These are phyloP conservation scores for Cherax quadricarinatus DNA, from an alignment of 1,140 invertebrate genomes.

Conservation along the genomic window DNA sequence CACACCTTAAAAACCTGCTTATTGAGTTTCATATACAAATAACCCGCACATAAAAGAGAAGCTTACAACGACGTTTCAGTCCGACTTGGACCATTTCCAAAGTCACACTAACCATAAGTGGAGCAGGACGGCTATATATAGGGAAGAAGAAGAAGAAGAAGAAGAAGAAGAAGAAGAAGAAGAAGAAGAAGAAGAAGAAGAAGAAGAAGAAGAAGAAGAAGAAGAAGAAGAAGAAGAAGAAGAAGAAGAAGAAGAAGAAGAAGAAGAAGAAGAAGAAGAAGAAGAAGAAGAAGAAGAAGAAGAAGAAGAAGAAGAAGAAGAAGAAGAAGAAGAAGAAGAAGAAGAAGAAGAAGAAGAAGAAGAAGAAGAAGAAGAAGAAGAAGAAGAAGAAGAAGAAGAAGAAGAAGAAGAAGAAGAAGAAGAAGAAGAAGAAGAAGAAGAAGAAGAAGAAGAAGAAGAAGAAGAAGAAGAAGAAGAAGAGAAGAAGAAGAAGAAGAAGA, in stretches of 20 bases:
- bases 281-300: neutral
- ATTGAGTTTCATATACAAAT: no score
- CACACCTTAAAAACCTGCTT: neutral
- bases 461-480: neutral
- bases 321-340: neutral
- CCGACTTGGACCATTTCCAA: no score
- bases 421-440: neutral
- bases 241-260: neutral
- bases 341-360: neutral
- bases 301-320: neutral
- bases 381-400: neutral
- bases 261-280: neutral
- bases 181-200: neutral
- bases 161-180: neutral
- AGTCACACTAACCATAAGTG: no score
- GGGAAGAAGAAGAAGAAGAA: neutral
- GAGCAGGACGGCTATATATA: no score
- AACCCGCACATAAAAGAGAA: no score
- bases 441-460: neutral
- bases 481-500: neutral
- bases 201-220: neutral
- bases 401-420: neutral
- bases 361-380: neutral
- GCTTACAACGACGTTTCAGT: no score
- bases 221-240: neutral